phyloP scores from a whole-genome alignment of 2,797 vertebrate genomes.

The Tolypeutes matacus region DNA sequence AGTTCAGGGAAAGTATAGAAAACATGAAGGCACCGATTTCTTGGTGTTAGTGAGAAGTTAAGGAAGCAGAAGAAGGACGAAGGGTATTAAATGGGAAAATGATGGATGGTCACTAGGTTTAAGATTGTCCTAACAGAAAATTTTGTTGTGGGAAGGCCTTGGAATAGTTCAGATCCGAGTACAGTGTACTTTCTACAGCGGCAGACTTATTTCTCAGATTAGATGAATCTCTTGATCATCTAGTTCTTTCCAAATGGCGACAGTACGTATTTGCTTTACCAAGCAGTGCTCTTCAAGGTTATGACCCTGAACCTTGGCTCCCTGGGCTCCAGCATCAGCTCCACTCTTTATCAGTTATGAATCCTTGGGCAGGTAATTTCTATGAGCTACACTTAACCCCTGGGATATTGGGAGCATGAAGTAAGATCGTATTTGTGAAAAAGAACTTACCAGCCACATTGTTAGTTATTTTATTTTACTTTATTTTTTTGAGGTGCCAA shows the following conservation, averaged over 20 bases:
- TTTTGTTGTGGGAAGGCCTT: background rate
- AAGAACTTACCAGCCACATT: background rate
- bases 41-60: background rate
- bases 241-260: background rate
- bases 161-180: background rate
- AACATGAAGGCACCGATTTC: background rate
- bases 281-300: background rate
- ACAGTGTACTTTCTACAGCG: background rate
- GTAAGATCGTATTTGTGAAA: background rate
- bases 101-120: background rate
- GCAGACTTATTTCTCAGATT: background rate
- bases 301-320: background rate
- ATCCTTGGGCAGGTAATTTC: background rate
- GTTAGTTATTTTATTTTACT: background rate
- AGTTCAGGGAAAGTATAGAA: background rate
- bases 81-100: background rate
- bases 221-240: background rate
- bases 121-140: background rate
- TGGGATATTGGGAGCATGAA: background rate
- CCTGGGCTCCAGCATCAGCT: no score
- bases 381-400: background rate
- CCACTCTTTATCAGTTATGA: background rate
- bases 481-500: no score
- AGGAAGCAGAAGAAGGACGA: background rate
- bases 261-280: background rate